Conservation (phyloP, 53 echinoderm and acorn worm species). For the Henricia sp. region DNA sequence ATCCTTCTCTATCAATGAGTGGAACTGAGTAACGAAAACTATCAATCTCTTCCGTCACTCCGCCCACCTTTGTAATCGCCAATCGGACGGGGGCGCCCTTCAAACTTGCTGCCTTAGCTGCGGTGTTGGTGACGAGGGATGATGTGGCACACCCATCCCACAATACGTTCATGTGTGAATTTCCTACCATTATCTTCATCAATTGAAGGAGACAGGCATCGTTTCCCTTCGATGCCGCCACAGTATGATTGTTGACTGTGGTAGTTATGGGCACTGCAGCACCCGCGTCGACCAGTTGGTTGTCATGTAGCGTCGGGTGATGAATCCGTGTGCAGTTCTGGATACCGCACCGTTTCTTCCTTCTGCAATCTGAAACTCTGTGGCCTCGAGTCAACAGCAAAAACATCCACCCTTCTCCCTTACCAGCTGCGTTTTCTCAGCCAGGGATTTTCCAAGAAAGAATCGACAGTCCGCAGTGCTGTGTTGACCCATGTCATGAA, state of each 20-base stretch:
- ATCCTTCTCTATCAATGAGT: constrained; percentile 41
- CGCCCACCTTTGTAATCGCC: no score
- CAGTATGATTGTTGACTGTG: constrained; percentile 29
- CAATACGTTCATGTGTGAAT: not conserved
- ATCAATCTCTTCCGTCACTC: no score
- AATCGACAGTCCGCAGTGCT: no score
- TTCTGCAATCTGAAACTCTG: no score
- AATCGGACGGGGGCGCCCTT: constrained; percentile 52
- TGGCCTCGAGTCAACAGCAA: no score
- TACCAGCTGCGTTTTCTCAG: constrained; percentile 13
- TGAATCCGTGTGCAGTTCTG: constrained; percentile 28
- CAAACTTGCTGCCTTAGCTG: constrained; percentile 37
- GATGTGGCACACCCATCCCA: constrained; percentile 64
- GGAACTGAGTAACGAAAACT: constrained; percentile 42
- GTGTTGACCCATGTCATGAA: constrained; percentile 36
- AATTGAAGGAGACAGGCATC: constrained; percentile 50
- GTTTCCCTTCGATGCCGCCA: not conserved
- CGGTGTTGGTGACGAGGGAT: constrained; percentile 44
- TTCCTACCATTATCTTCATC: constrained; percentile 28
- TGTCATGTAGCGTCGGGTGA: constrained; percentile 29
- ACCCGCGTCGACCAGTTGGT: not conserved
- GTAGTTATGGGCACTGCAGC: not conserved
- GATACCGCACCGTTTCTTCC: not conserved
- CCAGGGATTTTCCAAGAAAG: no score
- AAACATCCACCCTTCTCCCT: constrained; percentile 44